Conservation (phyloP, 1,140 invertebrate species). For the Heliconius hewitsoni region DNA sequence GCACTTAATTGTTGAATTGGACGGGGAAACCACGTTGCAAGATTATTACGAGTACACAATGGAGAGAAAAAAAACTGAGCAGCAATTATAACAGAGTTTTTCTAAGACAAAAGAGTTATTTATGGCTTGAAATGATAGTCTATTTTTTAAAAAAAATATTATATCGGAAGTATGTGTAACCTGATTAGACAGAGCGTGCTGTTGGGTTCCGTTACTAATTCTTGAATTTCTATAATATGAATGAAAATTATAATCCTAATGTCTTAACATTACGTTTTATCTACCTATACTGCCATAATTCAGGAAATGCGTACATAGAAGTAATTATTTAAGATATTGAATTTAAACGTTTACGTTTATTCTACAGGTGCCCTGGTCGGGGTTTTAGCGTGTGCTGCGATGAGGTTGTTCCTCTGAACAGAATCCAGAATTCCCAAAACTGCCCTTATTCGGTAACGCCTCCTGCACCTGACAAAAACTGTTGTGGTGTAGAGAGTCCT, state of each 20-base stretch:
- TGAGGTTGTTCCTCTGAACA: neutral
- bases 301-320: too few relatives aligned
- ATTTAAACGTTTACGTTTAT: neutral
- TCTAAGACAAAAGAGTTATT: neutral
- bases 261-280: too few relatives aligned
- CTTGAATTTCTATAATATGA: too few relatives aligned
- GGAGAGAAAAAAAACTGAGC: neutral
- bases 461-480: conserved; percentile 29
- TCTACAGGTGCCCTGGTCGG: neutral
- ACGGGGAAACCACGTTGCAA: neutral
- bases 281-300: too few relatives aligned
- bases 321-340: neutral
- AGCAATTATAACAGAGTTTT: neutral
- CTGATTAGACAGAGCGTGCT: neutral
- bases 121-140: neutral
- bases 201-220: too few relatives aligned
- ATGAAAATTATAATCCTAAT: too few relatives aligned
- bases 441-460: neutral
- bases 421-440: neutral
- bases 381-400: neutral
- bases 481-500: conserved; percentile 55
- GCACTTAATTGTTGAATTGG: neutral
- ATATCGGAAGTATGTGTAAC: neutral
- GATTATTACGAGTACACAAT: neutral
- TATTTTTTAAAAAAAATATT: neutral